Evolutionary conservation across 2,797 vertebrate species (phyloP).

Genomic region (Australoheros facetus): DNA sequence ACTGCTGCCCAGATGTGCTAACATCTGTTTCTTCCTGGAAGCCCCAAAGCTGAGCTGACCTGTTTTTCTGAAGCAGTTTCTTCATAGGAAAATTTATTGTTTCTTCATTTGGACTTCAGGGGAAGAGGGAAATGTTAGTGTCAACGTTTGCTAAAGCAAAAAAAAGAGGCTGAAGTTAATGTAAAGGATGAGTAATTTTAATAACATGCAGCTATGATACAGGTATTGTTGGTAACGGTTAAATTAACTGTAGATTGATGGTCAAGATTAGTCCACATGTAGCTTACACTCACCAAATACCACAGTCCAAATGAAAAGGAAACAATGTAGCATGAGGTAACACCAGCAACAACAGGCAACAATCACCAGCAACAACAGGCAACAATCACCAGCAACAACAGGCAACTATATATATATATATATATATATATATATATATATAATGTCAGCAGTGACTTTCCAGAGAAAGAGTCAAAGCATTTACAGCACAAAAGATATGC

Average conservation of each 20-base stretch:
- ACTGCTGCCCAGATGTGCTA: conserved; percentile 69
- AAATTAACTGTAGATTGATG: background rate
- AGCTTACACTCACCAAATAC: too few species aligned
- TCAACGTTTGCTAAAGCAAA: too few species aligned
- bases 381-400: too few species aligned
- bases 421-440: too few species aligned
- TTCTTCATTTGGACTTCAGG: conserved; percentile 9
- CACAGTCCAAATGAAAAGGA: background rate
- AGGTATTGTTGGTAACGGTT: background rate
- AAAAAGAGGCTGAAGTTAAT: background rate
- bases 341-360: too few species aligned
- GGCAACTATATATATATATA: too few species aligned
- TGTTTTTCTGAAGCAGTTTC: conserved; percentile 44
- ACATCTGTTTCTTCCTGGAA: conserved; percentile 73
- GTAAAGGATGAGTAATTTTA: background rate
- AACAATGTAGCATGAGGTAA: background rate
- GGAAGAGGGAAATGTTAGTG: background rate
- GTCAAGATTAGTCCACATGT: too few species aligned
- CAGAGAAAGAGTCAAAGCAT: too few species aligned
- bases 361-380: too few species aligned
- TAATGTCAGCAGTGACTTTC: too few species aligned
- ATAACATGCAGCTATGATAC: background rate
- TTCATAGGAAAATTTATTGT: conserved; percentile 59
- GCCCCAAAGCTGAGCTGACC: conserved; percentile 59
- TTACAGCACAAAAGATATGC: too few species aligned